Conservation (phyloP, 2,797 vertebrate genomes). For the Poeciliopsis turneri region DNA sequence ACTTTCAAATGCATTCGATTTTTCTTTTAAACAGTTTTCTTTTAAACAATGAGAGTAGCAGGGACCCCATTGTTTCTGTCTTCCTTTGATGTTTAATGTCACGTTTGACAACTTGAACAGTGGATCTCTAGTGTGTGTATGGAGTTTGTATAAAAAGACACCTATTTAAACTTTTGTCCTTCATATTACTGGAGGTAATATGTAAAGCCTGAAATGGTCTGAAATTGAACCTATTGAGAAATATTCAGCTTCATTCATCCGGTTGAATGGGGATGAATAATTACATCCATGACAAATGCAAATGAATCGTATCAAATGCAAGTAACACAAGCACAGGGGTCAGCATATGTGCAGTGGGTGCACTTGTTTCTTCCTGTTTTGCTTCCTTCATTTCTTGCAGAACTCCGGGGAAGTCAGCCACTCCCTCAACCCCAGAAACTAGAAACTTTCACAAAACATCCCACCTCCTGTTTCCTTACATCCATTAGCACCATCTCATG, state of each 20-base stretch:
- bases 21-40: background rate
- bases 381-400: background rate
- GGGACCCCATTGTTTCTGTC: background rate
- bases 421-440: constrained; percentile 33
- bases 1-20: background rate
- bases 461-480: constrained; percentile 31
- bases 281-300: background rate
- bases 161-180: background rate
- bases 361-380: constrained; percentile 3
- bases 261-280: background rate
- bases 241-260: background rate
- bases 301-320: background rate
- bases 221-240: background rate
- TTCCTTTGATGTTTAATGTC: background rate
- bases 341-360: constrained; percentile 4
- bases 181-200: background rate
- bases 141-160: background rate
- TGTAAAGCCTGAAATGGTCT: background rate
- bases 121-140: background rate
- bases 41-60: background rate
- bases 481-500: constrained; percentile 66
- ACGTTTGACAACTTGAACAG: background rate
- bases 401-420: background rate
- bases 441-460: background rate
- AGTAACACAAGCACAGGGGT: background rate